Conservation (phyloP, 2,888 invertebrate species). For the Stenurella melanura region DNA sequence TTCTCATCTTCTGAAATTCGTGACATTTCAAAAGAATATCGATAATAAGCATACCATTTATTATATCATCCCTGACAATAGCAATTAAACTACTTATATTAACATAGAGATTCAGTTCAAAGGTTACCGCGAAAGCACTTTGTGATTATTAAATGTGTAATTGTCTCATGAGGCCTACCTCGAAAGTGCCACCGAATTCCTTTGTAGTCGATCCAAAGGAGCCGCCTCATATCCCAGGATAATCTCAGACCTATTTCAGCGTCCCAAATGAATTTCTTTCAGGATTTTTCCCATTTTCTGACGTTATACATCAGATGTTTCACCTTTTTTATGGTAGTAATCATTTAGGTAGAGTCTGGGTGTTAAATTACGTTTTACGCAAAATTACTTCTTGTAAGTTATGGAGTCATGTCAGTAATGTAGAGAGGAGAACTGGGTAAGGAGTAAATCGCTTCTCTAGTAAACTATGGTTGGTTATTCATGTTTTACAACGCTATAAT, state of each 20-base stretch:
- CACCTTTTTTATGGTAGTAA: background rate
- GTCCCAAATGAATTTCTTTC: slow-evolving; percentile 4
- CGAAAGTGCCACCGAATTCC: background rate
- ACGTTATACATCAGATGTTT: slow-evolving; percentile 14
- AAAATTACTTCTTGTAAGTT: slow-evolving; percentile 4
- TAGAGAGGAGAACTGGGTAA: background rate
- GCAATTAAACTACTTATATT: too few relatives aligned
- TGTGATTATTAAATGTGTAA: background rate
- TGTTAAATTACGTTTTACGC: background rate
- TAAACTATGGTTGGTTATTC: background rate
- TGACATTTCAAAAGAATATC: too few relatives aligned
- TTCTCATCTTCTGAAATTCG: too few relatives aligned
- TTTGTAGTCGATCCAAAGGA: background rate
- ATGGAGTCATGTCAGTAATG: background rate
- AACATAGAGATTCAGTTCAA: background rate
- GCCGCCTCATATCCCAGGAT: background rate
- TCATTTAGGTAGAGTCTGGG: background rate
- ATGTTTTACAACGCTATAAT: background rate
- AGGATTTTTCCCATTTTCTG: slow-evolving; percentile 12
- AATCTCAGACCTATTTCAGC: background rate
- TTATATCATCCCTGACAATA: too few relatives aligned
- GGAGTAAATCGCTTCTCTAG: background rate
- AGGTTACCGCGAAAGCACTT: background rate
- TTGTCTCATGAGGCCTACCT: background rate
- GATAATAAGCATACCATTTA: too few relatives aligned